Conservation (phyloP, 2,797 vertebrate genomes). For the Sebastes miniatus region DNA sequence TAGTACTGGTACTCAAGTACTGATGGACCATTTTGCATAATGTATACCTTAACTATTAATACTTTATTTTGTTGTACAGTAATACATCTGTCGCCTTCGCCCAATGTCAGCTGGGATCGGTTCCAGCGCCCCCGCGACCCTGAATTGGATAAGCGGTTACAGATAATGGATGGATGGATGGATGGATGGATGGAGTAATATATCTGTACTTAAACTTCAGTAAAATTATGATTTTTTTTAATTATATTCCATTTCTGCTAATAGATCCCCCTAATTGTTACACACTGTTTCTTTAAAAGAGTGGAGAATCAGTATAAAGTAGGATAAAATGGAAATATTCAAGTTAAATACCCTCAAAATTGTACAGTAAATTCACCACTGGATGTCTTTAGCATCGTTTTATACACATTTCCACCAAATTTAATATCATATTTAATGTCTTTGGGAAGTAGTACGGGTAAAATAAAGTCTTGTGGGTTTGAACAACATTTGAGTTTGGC, state of each 20-base stretch:
- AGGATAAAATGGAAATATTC: background rate
- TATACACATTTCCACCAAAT: background rate
- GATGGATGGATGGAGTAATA: no score
- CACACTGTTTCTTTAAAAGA: background rate
- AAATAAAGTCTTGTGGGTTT: background rate
- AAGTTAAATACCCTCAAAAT: background rate
- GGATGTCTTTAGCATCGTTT: background rate
- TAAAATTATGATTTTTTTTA: no score
- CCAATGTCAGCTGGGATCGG: no score
- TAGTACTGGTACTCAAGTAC: no score
- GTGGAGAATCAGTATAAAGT: background rate
- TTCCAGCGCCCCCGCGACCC: rapidly evolving
- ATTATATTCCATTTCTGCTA: no score
- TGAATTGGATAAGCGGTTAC: no score
- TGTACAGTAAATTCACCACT: background rate
- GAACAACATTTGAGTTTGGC: background rate
- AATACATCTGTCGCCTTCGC: no score
- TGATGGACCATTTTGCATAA: no score
- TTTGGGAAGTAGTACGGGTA: background rate
- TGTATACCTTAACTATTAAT: background rate
- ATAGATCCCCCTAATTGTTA: background rate
- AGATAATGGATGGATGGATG: no score
- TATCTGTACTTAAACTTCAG: no score
- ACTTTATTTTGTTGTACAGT: background rate
- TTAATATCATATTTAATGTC: background rate